Base-by-base conservation (phyloP, 2,888 invertebrate species). In the Hirudinaria manillensis region DNA sequence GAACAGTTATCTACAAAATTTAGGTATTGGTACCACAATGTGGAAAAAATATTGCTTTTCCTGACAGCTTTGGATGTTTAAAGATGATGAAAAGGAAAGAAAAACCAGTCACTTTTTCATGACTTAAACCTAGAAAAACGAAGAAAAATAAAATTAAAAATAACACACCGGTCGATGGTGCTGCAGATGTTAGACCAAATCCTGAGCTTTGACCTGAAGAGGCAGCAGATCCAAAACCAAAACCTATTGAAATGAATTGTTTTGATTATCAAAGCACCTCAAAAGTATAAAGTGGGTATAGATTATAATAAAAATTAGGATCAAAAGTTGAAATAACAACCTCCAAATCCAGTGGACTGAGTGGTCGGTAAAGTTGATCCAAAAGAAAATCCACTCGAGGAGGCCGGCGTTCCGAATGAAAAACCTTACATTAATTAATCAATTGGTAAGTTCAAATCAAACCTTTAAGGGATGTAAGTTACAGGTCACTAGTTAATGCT, bases 151-250 rank as follows among this genome's bases (percentile, higher is more conserved):
- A 45, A 45, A 45, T 45, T 45, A 16, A 45, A 45, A 45, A 45
- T 16, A 45, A 45, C 45, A n/a, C n/a, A 61, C 61, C 61, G 19
- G 61, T 7, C 1, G 24, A 45, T 45, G 45, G 61, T 61, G 61
- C 61, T 16, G 61, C 29, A 29, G 68, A 53, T 3, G 72, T 53
- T 29, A 53, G 24, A 3, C 53, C 32, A 21, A 53, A 53, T 45
- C 27, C 34, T 27, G 51, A 34, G 53, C 21, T n/a, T 55, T 38
- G 45, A 61, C 66, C 45, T 10, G 74, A 51, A 19, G 71, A 45
- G 34, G 77, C 68, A 51, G 76, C 68, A n/a, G 74, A 55, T 34
- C 74, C 74, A 61, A 71, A 65, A 32, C 78, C 75, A 75, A 78
- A 77, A n/a, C 75, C 78, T 77, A 36, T n/a, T 19, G 73, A 72